These are phyloP conservation scores for Nannobrachium achirus DNA, from an alignment of 2,113 vertebrate genomes.

Conservation along the genomic window DNA sequence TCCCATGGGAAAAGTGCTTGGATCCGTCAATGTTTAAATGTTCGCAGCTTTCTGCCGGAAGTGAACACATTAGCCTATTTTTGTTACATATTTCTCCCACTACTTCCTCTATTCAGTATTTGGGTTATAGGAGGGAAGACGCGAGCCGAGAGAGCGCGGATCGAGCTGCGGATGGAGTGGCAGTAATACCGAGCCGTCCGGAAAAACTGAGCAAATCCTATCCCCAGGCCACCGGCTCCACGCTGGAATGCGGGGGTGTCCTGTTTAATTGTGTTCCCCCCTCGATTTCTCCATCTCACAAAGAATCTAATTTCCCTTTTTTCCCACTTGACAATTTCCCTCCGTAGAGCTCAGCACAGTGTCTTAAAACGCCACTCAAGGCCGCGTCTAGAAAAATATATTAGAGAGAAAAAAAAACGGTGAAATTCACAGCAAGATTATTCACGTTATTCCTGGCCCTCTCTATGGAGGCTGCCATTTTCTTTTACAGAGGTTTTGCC, in stretches of 20 bases:
- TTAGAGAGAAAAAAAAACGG: no score
- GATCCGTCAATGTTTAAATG: no score
- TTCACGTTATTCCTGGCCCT: no score
- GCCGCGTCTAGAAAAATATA: constrained; percentile 53
- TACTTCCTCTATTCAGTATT: constrained; percentile 48
- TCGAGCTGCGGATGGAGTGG: constrained; percentile 48
- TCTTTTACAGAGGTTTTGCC: no score
- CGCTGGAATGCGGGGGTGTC: constrained; percentile 64
- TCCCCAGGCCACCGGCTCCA: constrained; percentile 69
- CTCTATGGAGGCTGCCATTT: no score
- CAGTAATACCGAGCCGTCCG: constrained; percentile 63
- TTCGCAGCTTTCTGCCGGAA: no score
- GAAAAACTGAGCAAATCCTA: constrained; percentile 70
- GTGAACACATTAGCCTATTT: no score
- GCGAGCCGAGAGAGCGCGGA: constrained; percentile 59
- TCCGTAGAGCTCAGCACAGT: constrained; percentile 53
- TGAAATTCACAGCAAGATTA: constrained; percentile 34
- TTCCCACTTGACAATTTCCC: constrained; percentile 61
- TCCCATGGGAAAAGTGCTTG: no score
- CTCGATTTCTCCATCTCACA: constrained; percentile 59
- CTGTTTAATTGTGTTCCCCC: constrained; percentile 67
- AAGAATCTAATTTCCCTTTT: constrained; percentile 73
- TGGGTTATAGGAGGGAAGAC: constrained; percentile 44
- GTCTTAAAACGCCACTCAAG: constrained; percentile 55
- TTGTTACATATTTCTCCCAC: no score